Conservation (phyloP, 2,113 vertebrate genomes). For the Himantopus leucocephalus region DNA sequence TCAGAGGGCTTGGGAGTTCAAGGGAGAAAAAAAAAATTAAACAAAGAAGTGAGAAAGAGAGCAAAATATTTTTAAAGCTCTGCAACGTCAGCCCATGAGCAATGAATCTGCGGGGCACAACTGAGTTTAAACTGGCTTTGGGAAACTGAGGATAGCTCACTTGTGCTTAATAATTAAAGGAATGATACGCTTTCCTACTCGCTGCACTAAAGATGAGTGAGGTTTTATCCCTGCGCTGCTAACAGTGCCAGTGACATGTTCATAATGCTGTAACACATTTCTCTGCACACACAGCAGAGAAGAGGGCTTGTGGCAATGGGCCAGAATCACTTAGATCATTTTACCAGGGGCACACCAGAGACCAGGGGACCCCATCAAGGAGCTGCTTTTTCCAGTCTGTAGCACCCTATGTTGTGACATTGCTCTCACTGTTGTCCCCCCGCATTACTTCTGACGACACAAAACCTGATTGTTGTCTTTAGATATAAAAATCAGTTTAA, state of each 20-base stretch:
- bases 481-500: constrained; percentile 79
- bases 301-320: constrained; percentile 74
- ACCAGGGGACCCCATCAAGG: constrained; percentile 73
- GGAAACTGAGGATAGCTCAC: background rate
- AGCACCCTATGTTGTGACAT: constrained; percentile 78
- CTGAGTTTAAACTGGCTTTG: background rate
- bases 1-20: background rate
- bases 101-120: background rate
- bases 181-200: background rate
- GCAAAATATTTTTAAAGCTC: constrained; percentile 10
- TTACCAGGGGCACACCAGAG: constrained; percentile 77
- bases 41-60: background rate
- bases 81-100: rapidly evolving
- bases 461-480: constrained; percentile 74
- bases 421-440: constrained; percentile 70
- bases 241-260: constrained; percentile 59
- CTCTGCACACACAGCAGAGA: background rate
- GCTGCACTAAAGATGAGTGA: constrained; percentile 1
- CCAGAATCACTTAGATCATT: constrained; percentile 87
- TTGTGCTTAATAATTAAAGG: constrained; percentile 34
- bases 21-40: background rate
- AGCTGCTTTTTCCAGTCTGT: constrained; percentile 74
- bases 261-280: constrained; percentile 69
- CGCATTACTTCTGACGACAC: constrained; percentile 1
- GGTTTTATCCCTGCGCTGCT: constrained; percentile 33